Evolutionary conservation across 2,797 vertebrate species (phyloP).

Genomic region (Picus viridis): DNA sequence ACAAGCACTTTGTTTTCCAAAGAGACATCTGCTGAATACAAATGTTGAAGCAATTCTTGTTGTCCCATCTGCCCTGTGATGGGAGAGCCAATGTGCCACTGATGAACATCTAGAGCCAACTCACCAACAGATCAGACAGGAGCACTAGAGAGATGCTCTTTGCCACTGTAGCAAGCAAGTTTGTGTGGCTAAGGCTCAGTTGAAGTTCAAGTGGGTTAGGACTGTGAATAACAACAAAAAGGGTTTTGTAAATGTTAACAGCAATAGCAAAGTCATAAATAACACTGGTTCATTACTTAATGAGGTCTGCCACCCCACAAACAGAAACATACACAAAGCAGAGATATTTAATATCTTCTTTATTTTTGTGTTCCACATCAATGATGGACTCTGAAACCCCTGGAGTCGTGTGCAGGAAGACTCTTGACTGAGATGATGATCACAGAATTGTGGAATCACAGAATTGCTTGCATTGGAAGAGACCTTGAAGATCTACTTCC

Average conservation of each 20-base stretch:
- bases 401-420: too few species aligned
- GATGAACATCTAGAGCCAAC: background rate
- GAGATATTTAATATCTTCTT: background rate
- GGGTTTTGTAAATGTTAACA: too few species aligned
- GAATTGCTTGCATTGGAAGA: too few species aligned
- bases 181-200: too few species aligned
- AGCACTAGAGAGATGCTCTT: too few species aligned
- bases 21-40: background rate
- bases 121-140: too few species aligned
- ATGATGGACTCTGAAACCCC: background rate
- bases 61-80: background rate
- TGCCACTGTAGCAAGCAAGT: too few species aligned
- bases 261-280: background rate
- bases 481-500: too few species aligned
- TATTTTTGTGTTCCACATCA: background rate
- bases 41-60: background rate
- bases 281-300: background rate
- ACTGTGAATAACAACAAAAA: too few species aligned
- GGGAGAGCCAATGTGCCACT: background rate
- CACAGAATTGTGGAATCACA: too few species aligned
- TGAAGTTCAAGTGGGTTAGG: too few species aligned
- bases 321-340: background rate
- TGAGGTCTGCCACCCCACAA: background rate
- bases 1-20: background rate
- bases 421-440: background rate